Base-by-base conservation (phyloP, 2,888 invertebrate species). In the Barypeithes pellucidus region DNA sequence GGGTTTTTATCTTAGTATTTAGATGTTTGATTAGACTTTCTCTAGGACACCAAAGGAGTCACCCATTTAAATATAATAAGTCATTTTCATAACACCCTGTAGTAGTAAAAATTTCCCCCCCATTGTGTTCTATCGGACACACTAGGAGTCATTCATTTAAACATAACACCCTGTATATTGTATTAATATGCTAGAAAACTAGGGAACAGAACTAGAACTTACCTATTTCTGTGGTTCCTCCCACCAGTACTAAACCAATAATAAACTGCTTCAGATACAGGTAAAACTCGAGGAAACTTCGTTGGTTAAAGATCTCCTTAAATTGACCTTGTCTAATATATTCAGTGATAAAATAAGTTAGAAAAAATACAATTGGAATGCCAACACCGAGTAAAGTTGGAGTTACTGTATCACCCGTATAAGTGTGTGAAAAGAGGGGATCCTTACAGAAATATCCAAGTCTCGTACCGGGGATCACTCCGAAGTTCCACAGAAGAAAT, bases 381-480 rank as follows among this genome's bases (percentile, higher is more conserved):
- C 89, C 88, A 7, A 86, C 77, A 2, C 91, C 85, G 20, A 94
- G 86, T 71, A 88, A 79, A 0, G 87, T 84, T 74, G 90, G 86
- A 60, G 90, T 87, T 77, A 94, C 87, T 1, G 93, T 92, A 81
- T 94, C 94, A 0, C 93, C 93, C 0, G 84, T 85, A 82, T 89
- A 92, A 74, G 89, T 89, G 84, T 89, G 90, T 0, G 91, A 90
- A 80, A 94, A 90, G 69, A 89, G 88, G 4, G 91, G 91, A 82
- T 94, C 94, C 79, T 90, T 89, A 87, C 94, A 94, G 78, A 87
- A 89, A 85, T 92, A 94, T 9, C 93, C 94, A 62, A 90, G 86
- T 70, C 88, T 88, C 20, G 89, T 87, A 75, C 90, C 89, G 2
- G 92, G 92, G 29, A 93, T 83, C 18, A 89, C 86, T 0, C 92